phyloP scores from a whole-genome alignment of 2,888 invertebrate species.

The Tachina fera region DNA sequence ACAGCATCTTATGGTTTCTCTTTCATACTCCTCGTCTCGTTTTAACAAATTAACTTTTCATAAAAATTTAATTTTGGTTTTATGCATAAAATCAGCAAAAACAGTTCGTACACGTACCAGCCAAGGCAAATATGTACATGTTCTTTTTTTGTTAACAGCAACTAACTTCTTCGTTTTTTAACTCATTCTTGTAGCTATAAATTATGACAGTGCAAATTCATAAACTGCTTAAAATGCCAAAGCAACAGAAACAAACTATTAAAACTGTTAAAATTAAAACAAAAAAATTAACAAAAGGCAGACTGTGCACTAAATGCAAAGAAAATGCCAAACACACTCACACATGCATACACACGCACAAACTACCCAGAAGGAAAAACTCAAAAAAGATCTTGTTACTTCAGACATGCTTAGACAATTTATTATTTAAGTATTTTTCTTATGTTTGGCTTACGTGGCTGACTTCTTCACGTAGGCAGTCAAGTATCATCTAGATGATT shows the following conservation, averaged over 20 bases:
- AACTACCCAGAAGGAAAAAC: not conserved
- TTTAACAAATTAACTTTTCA: not conserved
- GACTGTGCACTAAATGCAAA: not conserved
- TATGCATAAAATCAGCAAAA: too few relatives aligned
- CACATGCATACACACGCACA: not conserved
- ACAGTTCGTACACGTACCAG: not conserved
- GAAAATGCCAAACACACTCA: not conserved
- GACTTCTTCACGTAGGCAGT: too few relatives aligned
- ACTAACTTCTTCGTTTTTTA: not conserved
- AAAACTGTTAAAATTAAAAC: not conserved
- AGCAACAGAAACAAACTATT: not conserved
- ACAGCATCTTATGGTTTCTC: too few relatives aligned
- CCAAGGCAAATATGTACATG: not conserved
- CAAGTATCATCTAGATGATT: too few relatives aligned
- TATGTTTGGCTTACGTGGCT: too few relatives aligned
- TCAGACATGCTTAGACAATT: not conserved
- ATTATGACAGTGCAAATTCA: conserved; percentile 47
- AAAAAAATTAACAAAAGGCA: not conserved
- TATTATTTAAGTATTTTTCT: too few relatives aligned
- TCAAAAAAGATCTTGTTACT: not conserved
- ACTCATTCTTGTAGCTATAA: conserved; percentile 14
- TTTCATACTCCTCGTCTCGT: too few relatives aligned
- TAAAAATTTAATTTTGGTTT: not conserved
- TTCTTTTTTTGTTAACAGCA: not conserved
- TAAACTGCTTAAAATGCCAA: conserved; percentile 47